Evolutionary conservation across 2,113 vertebrate genomes (phyloP).

Genomic region (Xiphophorus hellerii): DNA sequence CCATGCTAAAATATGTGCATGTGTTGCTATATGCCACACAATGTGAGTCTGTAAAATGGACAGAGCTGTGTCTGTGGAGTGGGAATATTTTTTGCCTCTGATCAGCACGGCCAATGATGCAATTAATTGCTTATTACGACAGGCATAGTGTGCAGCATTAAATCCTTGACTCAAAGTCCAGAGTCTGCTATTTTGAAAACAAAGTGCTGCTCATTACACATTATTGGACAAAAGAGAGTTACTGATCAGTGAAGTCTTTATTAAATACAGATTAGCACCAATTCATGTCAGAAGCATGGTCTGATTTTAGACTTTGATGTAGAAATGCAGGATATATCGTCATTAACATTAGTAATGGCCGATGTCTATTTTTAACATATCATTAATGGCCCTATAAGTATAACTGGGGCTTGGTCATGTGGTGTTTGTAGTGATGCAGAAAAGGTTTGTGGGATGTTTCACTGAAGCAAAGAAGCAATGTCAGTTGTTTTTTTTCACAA

Average conservation of each 20-base stretch:
- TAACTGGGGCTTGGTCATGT: too few relatives aligned
- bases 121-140: too few relatives aligned
- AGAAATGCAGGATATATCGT: too few relatives aligned
- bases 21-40: slow-evolving; percentile 72
- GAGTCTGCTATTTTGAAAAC: background rate
- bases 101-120: slow-evolving; percentile 40
- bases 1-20: slow-evolving; percentile 76
- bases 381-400: too few relatives aligned
- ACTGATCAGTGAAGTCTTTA: background rate
- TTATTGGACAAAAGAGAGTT: too few relatives aligned
- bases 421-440: background rate
- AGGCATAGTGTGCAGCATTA: background rate
- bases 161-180: background rate
- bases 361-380: background rate
- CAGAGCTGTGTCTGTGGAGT: slow-evolving; percentile 74
- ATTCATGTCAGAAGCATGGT: background rate
- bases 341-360: too few relatives aligned
- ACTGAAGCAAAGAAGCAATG: background rate
- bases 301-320: background rate
- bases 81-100: slow-evolving; percentile 67
- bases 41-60: slow-evolving; percentile 74
- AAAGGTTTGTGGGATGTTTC: background rate
- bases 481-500: background rate
- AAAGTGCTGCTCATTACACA: too few relatives aligned
- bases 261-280: background rate